Evolutionary conservation across 2,888 invertebrate genomes (phyloP).

Genomic region (Penaeus monodon): DNA sequence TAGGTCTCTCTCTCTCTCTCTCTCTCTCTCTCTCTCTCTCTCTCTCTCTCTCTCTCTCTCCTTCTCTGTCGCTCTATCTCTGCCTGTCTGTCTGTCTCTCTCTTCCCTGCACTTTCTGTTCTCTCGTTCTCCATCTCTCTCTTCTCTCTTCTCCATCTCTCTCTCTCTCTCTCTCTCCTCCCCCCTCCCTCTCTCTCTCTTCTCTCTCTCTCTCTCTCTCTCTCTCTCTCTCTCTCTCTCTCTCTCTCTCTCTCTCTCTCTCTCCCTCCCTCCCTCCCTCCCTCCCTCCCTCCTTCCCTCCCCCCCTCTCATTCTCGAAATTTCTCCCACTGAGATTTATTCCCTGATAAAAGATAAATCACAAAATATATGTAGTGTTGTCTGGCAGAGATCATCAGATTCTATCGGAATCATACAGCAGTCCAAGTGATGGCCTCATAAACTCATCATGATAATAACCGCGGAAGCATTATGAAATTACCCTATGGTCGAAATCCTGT

Average conservation of each 20-base stretch:
- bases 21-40: conserved; percentile 3
- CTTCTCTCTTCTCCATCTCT: background rate
- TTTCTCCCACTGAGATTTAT: no score
- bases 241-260: background rate
- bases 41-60: background rate
- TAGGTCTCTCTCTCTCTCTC: background rate
- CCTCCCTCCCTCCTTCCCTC: background rate
- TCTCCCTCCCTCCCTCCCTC: background rate
- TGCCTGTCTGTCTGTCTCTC: background rate
- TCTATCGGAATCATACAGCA: no score
- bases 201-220: conserved; percentile 11
- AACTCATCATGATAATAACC: no score
- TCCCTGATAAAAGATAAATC: no score
- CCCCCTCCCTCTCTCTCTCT: conserved; percentile 3
- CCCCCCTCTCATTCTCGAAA: background rate
- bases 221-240: background rate
- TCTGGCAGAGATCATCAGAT: no score
- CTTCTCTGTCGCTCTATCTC: background rate
- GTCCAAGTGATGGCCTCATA: no score
- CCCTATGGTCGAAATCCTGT: no score
- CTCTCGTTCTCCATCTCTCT: conserved; percentile 3
- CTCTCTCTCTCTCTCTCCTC: background rate
- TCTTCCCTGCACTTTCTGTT: no score
- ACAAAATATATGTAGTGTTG: no score
- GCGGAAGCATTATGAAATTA: no score